These are phyloP conservation scores for Zenarchopterus dispar DNA, from an alignment of 2,797 vertebrate genomes.

Conservation along the genomic window DNA sequence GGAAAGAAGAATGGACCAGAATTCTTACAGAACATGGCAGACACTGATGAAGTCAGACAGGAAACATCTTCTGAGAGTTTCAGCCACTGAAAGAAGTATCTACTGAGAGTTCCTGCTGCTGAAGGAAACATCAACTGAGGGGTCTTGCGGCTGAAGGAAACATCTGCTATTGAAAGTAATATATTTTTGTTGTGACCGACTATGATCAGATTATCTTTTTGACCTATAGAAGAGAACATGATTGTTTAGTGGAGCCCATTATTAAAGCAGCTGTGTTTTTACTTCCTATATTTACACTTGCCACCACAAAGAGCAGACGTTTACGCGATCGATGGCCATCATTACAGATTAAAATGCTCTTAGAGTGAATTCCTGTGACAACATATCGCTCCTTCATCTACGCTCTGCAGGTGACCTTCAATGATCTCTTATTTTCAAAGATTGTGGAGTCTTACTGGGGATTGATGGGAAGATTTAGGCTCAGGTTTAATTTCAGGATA, in stretches of 20 bases:
- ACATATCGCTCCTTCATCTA: conserved; percentile 47
- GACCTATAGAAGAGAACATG: not conserved
- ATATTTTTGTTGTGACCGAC: too few species aligned
- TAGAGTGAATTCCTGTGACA: conserved; percentile 40
- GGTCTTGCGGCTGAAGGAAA: too few species aligned
- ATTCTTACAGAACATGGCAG: too few species aligned
- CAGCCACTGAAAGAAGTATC: too few species aligned
- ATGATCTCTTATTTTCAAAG: conserved; percentile 50
- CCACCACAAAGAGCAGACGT: conserved; percentile 44
- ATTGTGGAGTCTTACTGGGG: conserved; percentile 41
- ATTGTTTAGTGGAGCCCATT: too few species aligned
- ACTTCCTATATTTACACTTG: conserved; percentile 21
- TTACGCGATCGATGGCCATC: conserved; percentile 39
- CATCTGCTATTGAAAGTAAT: too few species aligned
- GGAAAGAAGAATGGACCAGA: too few species aligned
- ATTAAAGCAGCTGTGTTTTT: not conserved
- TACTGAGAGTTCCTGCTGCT: too few species aligned
- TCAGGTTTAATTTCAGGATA: conserved; percentile 15
- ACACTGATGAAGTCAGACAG: too few species aligned
- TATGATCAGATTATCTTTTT: too few species aligned
- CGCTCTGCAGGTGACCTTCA: conserved; percentile 40
- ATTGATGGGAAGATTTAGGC: conserved; percentile 37
- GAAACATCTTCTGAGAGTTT: too few species aligned
- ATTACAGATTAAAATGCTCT: conserved; percentile 48
- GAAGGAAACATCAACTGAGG: too few species aligned